Conservation (phyloP, 2,113 vertebrate genomes). For the Glaucomys volans region DNA sequence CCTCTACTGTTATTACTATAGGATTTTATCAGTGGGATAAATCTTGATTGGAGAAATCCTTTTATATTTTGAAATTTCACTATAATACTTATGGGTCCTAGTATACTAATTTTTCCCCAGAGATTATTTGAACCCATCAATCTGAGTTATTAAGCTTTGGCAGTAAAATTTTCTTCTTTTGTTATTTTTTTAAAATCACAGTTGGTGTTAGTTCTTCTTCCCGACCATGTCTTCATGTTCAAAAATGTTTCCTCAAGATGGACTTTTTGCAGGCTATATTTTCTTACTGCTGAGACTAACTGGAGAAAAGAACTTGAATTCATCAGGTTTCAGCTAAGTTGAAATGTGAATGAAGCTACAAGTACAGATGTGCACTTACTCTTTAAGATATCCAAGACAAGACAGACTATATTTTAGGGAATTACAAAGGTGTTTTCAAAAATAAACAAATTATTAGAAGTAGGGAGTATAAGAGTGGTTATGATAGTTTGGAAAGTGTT, state of each 20-base stretch:
- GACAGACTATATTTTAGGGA: constrained; percentile 14
- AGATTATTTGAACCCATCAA: background rate
- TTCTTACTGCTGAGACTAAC: background rate
- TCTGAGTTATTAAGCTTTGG: constrained; percentile 7
- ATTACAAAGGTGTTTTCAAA: background rate
- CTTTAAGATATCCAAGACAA: constrained; percentile 24
- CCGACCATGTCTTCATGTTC: background rate
- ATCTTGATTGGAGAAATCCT: background rate
- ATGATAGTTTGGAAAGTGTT: background rate
- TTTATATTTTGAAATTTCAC: constrained; percentile 53
- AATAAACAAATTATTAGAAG: constrained; percentile 33
- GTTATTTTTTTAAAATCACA: background rate
- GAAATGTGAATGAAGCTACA: constrained; percentile 33
- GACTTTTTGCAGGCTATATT: constrained; percentile 13
- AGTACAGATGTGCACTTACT: background rate
- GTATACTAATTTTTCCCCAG: background rate
- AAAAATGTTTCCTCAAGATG: background rate
- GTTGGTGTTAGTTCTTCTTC: background rate
- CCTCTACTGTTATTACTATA: background rate
- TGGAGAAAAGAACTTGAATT: background rate
- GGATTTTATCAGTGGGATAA: background rate
- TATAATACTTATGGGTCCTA: background rate
- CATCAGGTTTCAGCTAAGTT: background rate
- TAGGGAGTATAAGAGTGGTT: background rate
- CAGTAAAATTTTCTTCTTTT: background rate